Base-by-base conservation (phyloP, 92 coral and sea anemone genomes). In the Bergia sp. region DNA sequence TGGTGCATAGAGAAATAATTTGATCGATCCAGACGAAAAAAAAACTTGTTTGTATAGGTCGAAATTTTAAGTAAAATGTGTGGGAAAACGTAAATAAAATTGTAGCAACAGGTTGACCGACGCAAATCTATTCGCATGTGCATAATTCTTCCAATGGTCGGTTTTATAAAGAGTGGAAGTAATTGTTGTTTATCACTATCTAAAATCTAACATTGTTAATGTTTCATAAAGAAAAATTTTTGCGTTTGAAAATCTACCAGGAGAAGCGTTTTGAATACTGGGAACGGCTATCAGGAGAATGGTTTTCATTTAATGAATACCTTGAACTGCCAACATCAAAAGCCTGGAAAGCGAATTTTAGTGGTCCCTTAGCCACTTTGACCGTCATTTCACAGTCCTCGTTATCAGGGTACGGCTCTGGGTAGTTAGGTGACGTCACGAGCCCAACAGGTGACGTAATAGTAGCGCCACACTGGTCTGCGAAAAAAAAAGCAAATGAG, bases 361-460 rank as follows among this genome's bases (percentile, higher is more conserved):
- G 89, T 21, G 99, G 99, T 8, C 98, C 98, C 79, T 97, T 96
- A 44, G 94, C 92, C 82, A 96, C 96, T 86, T 88, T 97, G 42
- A 97, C 93, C 43, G 99, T 93, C 77, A 92, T 95, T 86, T 96
- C 93, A 84, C 99, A 97, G 76, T 91, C 89, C 77, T 97, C 99
- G 91, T 97, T 97, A 91, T 94, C 89, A 50, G 99, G 99, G 88
- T 97, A 97, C 18, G 99, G 90, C 65, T 96, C 96, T 12, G 99
- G 99, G 61, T 97, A 97, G 96, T 97, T 97, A 18, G 99, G 99
- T 89, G 99, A 97, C 90, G 98, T 92, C 42, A 97, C 86, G 53
- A 97, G 88, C 72, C 99, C 99, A 80, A 97, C 95, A 4, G 99
- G 96, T 82, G 99, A 92, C 74, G 95, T 97, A 83, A 97, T 88